phyloP scores from a whole-genome alignment of 2,888 invertebrate genomes.

The Phalera bucephala region DNA sequence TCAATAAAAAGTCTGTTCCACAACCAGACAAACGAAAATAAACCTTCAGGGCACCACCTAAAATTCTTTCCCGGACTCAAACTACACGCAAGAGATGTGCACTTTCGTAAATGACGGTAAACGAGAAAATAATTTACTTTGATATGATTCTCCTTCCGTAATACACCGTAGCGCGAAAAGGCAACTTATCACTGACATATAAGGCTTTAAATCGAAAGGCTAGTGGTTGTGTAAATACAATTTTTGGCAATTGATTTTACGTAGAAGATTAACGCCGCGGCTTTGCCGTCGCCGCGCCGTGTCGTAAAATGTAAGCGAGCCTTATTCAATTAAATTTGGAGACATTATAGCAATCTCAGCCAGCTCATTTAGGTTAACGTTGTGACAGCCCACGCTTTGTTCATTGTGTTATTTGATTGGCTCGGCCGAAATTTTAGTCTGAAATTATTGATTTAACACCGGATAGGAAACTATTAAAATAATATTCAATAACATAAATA shows the following conservation, averaged over 20 bases:
- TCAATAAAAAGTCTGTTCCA: slow-evolving; percentile 62
- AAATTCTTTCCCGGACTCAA: slow-evolving; percentile 39
- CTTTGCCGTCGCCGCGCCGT: slow-evolving; percentile 56
- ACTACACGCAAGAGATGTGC: slow-evolving; percentile 52
- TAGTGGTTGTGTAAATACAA: slow-evolving; percentile 53
- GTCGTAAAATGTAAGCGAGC: slow-evolving; percentile 79
- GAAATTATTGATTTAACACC: slow-evolving; percentile 29
- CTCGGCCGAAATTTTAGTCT: slow-evolving; percentile 24
- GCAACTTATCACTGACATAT: slow-evolving; percentile 46
- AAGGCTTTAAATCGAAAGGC: slow-evolving; percentile 45
- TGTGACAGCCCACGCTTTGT: slow-evolving; percentile 51
- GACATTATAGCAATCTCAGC: slow-evolving; percentile 77
- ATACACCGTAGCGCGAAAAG: slow-evolving; percentile 43
- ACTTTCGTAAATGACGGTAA: slow-evolving; percentile 64
- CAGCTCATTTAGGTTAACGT: slow-evolving; percentile 63
- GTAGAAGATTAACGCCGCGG: slow-evolving; percentile 72
- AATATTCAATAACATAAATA: too few relatives aligned
- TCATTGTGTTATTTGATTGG: slow-evolving; percentile 57
- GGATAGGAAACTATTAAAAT: neutral
- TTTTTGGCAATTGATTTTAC: slow-evolving; percentile 80
- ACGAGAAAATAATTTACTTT: slow-evolving; percentile 77
- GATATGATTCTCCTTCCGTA: slow-evolving; percentile 67
- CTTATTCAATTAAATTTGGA: slow-evolving; percentile 80
- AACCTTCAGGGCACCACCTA: slow-evolving; percentile 50
- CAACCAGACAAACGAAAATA: slow-evolving; percentile 46